Evolutionary conservation across 2,797 vertebrate species (phyloP), one percentile per base, ranked within the genome.

Genomic region (Artibeus jamaicensis): DNA sequence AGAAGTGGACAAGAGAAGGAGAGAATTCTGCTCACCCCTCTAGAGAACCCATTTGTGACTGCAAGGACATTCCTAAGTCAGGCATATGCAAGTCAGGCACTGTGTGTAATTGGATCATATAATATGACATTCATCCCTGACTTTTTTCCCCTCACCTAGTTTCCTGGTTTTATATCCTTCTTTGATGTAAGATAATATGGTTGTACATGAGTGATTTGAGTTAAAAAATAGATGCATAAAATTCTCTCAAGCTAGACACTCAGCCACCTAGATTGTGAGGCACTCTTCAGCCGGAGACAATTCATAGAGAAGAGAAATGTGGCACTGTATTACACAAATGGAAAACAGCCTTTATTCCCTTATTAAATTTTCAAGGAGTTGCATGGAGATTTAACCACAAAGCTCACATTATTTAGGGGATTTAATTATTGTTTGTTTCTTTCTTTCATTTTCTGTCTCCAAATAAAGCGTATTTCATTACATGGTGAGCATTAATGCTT

Each of bases 281-380:
- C 84, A 93, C 91, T 84, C 62, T 74, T n/a, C 93, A 95, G 78
- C 32, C 86, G 85, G 53, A 94, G 76, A 95, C 79, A 97, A 93
- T 96, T 95, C 95, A 94, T 12, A 93, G 93, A 92, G 76, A 93
- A 96, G 82, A 97, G 93, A 93, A 97, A 95, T 95, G 94, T 8
- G 48, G 70, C 70, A 50, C 68, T 94, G 84, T 76, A 79, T 93
- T 94, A 86, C 96, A 93, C 90, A 97, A 96, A 96, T 93, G 94
- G 95, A 96, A 96, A 95, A 93, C 65, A 96, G 91, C 32, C 85
- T 97, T 97, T 96, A 97, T 97, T 96, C 74, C 89, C 96, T 97
- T 97, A 97, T 97, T 97, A 97, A 98, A 97, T 96, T 98, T 98
- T 98, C 96, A 97, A 96, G 93, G 95, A 94, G 94, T 86, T 96